Conservation (phyloP, 1,140 invertebrate genomes). For the Archegozetes longisetosus region DNA sequence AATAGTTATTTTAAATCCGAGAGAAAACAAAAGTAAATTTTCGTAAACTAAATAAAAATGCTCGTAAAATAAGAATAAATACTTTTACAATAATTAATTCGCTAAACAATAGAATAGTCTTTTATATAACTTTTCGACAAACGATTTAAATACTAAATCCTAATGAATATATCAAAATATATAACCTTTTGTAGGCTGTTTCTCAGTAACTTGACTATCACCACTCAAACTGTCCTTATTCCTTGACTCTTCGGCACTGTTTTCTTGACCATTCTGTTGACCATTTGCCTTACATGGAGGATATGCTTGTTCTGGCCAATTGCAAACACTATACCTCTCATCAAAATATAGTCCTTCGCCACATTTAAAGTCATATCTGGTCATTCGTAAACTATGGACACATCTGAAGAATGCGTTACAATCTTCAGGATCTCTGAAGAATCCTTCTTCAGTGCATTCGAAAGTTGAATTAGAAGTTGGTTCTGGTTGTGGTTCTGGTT, state of each 20-base stretch:
- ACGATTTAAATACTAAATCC: no score
- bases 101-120: no score
- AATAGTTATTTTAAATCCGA: no score
- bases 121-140: no score
- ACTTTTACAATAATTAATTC: no score
- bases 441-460: slow-evolving; percentile 41
- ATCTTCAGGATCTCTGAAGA: slow-evolving; percentile 42
- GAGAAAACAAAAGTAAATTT: no score
- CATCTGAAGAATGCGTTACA: slow-evolving; percentile 38
- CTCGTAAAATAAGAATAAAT: no score
- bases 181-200: background rate
- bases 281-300: slow-evolving; percentile 2
- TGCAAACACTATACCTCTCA: slow-evolving; percentile 24
- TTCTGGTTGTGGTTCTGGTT: background rate
- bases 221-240: background rate
- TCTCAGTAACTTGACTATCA: background rate
- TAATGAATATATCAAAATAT: no score
- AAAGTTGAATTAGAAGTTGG: background rate
- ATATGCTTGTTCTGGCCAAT: slow-evolving; percentile 22
- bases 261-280: background rate
- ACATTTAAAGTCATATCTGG: slow-evolving; percentile 31
- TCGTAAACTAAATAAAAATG: no score
- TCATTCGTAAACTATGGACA: slow-evolving; percentile 38
- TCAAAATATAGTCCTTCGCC: slow-evolving; percentile 29
- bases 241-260: background rate